Conservation (phyloP, 2,888 invertebrate genomes). For the Penaeus monodon region DNA sequence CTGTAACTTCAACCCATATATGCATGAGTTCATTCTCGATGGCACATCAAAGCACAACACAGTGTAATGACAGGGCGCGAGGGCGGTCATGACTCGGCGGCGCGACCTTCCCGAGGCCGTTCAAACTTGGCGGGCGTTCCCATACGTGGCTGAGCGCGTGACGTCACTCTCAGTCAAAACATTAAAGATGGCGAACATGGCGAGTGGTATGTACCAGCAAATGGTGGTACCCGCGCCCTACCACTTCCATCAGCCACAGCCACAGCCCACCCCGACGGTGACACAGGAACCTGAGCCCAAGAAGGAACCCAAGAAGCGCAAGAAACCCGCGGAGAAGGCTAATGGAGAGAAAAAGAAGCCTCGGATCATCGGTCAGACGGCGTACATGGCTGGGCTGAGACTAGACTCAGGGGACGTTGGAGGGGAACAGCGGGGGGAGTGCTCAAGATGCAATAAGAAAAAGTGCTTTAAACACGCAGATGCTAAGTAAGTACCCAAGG, state of each 20-base stretch:
- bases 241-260: conserved; percentile 58
- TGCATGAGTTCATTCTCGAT: no score
- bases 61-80: not conserved
- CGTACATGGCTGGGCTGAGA: conserved; percentile 38
- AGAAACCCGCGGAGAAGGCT: conserved; percentile 51
- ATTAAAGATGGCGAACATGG: conserved; percentile 62
- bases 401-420: conserved; percentile 6
- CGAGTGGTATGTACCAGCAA: conserved; percentile 58
- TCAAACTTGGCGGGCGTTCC: conserved; percentile 55
- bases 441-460: conserved; percentile 58
- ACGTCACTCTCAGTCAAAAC: conserved; percentile 62
- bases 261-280: conserved; percentile 45
- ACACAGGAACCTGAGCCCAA: conserved; percentile 50
- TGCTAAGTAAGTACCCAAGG: conserved; percentile 46
- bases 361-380: conserved; percentile 44
- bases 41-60: not conserved
- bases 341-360: conserved; percentile 56
- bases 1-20: no score
- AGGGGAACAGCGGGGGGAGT: conserved; percentile 21
- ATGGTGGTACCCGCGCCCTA: conserved; percentile 62
- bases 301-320: conserved; percentile 59
- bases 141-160: conserved; percentile 46
- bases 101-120: conserved; percentile 6
- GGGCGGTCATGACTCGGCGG: not conserved
- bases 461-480: conserved; percentile 60